Evolutionary conservation across 2,888 invertebrate species (phyloP).

Genomic region (Chalcosyrphus nemorum): DNA sequence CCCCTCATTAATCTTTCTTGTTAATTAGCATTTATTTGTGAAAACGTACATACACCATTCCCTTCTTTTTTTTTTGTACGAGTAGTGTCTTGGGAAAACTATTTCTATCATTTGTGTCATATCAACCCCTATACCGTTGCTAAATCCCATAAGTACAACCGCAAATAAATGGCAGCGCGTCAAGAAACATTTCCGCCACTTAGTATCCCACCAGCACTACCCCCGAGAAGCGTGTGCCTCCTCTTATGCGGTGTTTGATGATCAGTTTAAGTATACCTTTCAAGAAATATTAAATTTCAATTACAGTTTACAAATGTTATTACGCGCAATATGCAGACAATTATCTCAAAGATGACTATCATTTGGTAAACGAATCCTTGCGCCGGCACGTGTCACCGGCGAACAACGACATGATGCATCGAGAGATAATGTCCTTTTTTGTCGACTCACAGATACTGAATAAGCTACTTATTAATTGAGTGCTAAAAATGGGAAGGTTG

Average conservation of each 20-base stretch:
- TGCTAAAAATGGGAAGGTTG: slow-evolving; percentile 62
- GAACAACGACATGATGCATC: slow-evolving; percentile 45
- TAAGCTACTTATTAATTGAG: slow-evolving; percentile 72
- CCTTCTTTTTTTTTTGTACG: neutral
- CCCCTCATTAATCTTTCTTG: too few species aligned
- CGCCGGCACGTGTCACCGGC: slow-evolving; percentile 55
- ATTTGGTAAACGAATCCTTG: slow-evolving; percentile 51
- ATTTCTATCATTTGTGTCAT: slow-evolving; percentile 38
- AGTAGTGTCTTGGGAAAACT: too few species aligned
- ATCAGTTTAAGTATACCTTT: slow-evolving; percentile 78
- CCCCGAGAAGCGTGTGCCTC: neutral
- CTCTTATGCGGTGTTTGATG: slow-evolving; percentile 17
- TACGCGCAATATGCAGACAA: slow-evolving; percentile 68
- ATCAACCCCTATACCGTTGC: slow-evolving; percentile 25
- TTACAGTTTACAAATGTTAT: slow-evolving; percentile 76
- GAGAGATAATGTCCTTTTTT: slow-evolving; percentile 44
- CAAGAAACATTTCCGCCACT: neutral
- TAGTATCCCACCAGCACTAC: slow-evolving; percentile 13
- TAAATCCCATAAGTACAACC: slow-evolving; percentile 67
- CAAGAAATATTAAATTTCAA: slow-evolving; percentile 82
- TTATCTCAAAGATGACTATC: slow-evolving; percentile 68
- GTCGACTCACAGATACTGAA: neutral
- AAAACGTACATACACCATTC: neutral
- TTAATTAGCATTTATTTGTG: neutral
- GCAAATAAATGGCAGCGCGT: slow-evolving; percentile 65